These are phyloP conservation scores for Balanococcus diminutus DNA, from an alignment of 2,888 invertebrate species.

Conservation along the genomic window DNA sequence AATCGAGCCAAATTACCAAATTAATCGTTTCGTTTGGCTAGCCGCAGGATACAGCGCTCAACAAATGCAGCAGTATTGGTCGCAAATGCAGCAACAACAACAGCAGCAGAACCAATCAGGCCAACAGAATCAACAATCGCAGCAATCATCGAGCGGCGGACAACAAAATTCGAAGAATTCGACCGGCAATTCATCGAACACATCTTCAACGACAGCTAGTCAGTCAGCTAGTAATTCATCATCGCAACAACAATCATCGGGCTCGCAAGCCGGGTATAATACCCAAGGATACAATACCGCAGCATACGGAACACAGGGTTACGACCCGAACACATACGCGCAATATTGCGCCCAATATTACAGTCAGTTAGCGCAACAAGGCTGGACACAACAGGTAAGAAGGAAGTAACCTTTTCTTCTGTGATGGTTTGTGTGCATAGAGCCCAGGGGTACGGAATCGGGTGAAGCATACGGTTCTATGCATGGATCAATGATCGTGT, in stretches of 20 bases:
- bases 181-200: conserved; percentile 20
- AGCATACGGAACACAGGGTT: conserved; percentile 45
- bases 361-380: conserved; percentile 46
- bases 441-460: not conserved
- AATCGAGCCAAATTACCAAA: too few relatives aligned
- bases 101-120: conserved; percentile 41
- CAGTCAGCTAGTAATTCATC: conserved; percentile 24
- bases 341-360: conserved; percentile 53
- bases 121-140: conserved; percentile 23
- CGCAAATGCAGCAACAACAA: conserved; percentile 51
- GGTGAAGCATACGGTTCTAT: conserved; percentile 14
- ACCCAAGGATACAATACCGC: conserved; percentile 41
- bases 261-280: not conserved
- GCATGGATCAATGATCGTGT: conserved; percentile 17
- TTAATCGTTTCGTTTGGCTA: too few relatives aligned
- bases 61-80: conserved; percentile 49
- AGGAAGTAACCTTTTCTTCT: conserved; percentile 27
- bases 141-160: conserved; percentile 33
- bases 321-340: conserved; percentile 46
- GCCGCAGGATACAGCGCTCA: conserved; percentile 39
- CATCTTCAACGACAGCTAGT: conserved; percentile 3
- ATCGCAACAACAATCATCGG: not conserved
- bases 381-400: conserved; percentile 46
- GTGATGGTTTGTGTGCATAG: conserved; percentile 30
- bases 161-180: not conserved